Conservation (phyloP, 2,113 vertebrate genomes). For the Tichodroma muraria region DNA sequence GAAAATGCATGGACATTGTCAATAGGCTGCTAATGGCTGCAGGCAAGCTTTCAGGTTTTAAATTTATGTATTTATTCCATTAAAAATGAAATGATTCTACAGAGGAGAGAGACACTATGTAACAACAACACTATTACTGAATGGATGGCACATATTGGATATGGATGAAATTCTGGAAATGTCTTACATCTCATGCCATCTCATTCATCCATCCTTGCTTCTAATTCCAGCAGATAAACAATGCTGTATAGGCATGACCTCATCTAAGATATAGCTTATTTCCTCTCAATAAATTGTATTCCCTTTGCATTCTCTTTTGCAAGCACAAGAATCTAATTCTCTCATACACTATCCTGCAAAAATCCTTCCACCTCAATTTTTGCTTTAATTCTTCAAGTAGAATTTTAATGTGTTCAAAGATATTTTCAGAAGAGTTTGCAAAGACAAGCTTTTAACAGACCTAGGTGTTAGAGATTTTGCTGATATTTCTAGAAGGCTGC, state of each 20-base stretch:
- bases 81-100: conserved; percentile 36
- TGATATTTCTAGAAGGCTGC: conserved; percentile 29
- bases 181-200: neutral
- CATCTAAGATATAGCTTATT: neutral
- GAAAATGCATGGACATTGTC: neutral
- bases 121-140: neutral
- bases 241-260: neutral
- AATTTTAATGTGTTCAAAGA: neutral
- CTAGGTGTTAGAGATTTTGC: neutral
- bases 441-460: neutral
- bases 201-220: neutral
- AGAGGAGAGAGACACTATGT: neutral
- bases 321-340: neutral
- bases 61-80: conserved; percentile 53
- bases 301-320: neutral
- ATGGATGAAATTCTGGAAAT: neutral
- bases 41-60: conserved; percentile 5
- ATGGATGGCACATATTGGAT: neutral
- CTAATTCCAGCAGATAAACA: neutral
- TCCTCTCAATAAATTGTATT: neutral
- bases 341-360: neutral
- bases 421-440: neutral
- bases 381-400: neutral
- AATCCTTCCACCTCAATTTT: neutral
- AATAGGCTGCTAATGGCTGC: conserved; percentile 64